Evolutionary conservation across 2,888 invertebrate genomes (phyloP), one percentile per base, ranked within the genome.

Genomic region (Drosophila hamatofila): DNA sequence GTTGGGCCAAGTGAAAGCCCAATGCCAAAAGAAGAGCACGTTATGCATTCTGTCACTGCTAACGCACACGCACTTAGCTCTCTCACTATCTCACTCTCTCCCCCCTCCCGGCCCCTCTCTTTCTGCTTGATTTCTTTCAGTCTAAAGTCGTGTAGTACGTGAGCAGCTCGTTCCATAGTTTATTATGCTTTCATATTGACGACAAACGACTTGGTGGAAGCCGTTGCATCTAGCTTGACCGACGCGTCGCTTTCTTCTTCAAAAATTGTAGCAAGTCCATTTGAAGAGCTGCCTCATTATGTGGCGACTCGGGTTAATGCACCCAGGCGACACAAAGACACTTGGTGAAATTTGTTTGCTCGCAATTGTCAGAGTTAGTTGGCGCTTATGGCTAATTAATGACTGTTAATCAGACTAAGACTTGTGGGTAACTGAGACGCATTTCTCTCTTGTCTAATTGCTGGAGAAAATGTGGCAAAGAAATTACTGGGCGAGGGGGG

Each of bases 391-490:
- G 16, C n/a, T 49, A 64, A 70, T 60, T 71, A 78, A 63, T 63
- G 77, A 35, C 37, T 70, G 72, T 44, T 79, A 77, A 83, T 83
- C 81, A 83, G 83, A 86, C 46, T 83, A 83, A 72, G 69, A 77
- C 75, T 63, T 59, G 61, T 73, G 59, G 55, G 57, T 55, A 46
- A 63, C 44, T 54, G 59, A 59, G 71, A 39, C 33, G 51, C 72
- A 68, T 77, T 75, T 72, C 72, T 56, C 52, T 58, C 41, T 14
- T 14, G 42, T 33, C 52, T 55, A 58, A 61, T 66, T 66, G 59
- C 30, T 35, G 62, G 71, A 52, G 81, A 83, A 83, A 81, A 72
- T 77, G 52, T 63, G 27, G 11, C n/a, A 18, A 35, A 65, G 57
- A 52, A 14, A 54, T 41, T 21, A 56, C 14, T 21, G 33, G 11